These are phyloP conservation scores for Centroberyx gerrardi DNA, from an alignment of 2,797 vertebrate species.

Conservation along the genomic window DNA sequence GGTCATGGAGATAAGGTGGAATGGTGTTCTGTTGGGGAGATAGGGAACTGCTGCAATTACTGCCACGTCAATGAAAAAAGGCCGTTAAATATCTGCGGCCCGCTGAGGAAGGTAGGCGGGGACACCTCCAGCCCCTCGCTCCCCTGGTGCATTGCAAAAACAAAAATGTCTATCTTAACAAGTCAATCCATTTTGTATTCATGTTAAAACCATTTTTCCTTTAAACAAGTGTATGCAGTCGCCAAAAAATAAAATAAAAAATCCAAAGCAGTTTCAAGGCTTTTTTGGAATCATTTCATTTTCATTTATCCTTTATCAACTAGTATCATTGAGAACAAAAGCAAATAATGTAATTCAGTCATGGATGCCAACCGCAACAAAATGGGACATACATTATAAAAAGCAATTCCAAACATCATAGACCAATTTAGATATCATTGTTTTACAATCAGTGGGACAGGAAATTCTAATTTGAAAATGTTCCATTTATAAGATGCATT, in stretches of 20 bases:
- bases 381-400: not conserved
- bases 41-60: constrained; percentile 70
- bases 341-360: not conserved
- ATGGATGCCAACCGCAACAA: not conserved
- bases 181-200: not conserved
- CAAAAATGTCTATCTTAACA: constrained; percentile 7
- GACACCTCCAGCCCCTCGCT: constrained; percentile 23
- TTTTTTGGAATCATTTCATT: not conserved
- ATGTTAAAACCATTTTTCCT: not conserved
- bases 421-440: no score
- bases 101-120: constrained; percentile 23
- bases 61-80: constrained; percentile 63
- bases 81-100: constrained; percentile 67
- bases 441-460: no score
- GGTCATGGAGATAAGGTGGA: constrained; percentile 78
- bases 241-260: no score
- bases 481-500: no score
- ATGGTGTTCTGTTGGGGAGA: constrained; percentile 65
- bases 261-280: not conserved
- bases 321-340: not conserved
- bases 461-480: no score
- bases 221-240: not conserved
- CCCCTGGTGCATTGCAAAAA: constrained; percentile 9
- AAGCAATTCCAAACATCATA: no score
- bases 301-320: not conserved